phyloP scores from a whole-genome alignment of 1,140 invertebrate species.

The Antheraea pernyi region DNA sequence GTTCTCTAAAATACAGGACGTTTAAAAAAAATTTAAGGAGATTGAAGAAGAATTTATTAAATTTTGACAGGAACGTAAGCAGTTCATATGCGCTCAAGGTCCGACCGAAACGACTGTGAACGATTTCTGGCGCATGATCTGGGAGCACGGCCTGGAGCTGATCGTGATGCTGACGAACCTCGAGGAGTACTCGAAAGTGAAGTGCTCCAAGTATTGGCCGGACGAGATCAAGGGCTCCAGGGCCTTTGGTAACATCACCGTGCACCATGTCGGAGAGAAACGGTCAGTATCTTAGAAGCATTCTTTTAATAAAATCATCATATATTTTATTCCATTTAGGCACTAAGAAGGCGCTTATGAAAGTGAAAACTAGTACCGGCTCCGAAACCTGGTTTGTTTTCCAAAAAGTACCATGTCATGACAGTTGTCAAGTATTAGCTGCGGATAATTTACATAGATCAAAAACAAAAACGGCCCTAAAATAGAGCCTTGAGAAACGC shows the following conservation, averaged over 20 bases:
- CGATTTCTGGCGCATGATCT: conserved; percentile 99
- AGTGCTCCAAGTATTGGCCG: conserved; percentile 96
- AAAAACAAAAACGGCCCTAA: too few species aligned
- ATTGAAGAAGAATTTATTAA: neutral
- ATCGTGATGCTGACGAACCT: conserved; percentile 97
- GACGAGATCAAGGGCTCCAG: conserved; percentile 88
- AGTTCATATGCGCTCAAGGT: conserved; percentile 96
- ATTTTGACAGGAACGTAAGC: conserved; percentile 86
- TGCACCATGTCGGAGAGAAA: conserved; percentile 88
- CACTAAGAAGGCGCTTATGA: too few species aligned
- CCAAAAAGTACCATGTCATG: too few species aligned
- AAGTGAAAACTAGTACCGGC: too few species aligned
- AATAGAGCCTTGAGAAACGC: too few species aligned
- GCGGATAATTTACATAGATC: too few species aligned
- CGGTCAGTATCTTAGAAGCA: conserved; percentile 62
- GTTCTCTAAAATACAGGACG: too few species aligned
- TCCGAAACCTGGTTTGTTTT: too few species aligned
- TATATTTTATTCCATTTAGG: too few species aligned
- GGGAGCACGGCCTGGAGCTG: conserved; percentile 95
- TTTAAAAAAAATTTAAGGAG: too few species aligned
- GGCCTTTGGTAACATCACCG: conserved; percentile 88
- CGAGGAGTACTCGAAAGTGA: conserved; percentile 95
- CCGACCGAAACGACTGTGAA: conserved; percentile 95
- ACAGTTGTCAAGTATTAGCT: too few species aligned
- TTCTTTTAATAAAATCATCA: too few species aligned